Evolutionary conservation across 2,888 invertebrate species (phyloP).

Genomic region (Apodemia zela): DNA sequence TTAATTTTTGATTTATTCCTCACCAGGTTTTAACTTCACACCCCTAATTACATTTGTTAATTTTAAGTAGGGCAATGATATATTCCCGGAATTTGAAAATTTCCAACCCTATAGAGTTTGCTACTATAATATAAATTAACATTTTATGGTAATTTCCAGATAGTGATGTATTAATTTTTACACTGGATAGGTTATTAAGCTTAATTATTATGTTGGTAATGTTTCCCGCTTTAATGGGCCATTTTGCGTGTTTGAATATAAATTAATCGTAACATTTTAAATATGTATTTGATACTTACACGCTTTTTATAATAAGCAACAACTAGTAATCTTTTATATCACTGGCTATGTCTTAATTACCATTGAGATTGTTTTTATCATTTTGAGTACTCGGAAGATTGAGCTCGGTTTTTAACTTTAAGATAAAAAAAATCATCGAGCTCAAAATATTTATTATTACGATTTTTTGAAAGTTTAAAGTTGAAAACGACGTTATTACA

Average conservation of each 20-base stretch:
- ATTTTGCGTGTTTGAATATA: slow-evolving; percentile 6
- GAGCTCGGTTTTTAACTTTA: no score
- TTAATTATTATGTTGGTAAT: slow-evolving; percentile 10
- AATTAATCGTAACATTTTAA: slow-evolving; percentile 6
- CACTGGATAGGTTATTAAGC: slow-evolving; percentile 11
- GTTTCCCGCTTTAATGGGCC: not conserved
- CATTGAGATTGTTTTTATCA: no score
- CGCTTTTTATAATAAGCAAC: no score
- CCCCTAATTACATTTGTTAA: slow-evolving; percentile 15
- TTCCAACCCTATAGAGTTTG: not conserved
- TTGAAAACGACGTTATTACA: no score
- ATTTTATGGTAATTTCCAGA: slow-evolving; percentile 12
- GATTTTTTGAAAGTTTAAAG: no score
- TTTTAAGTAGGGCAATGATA: slow-evolving; percentile 11
- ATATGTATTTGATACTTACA: not conserved
- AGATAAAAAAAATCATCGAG: no score
- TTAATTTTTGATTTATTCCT: not conserved
- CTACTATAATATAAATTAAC: slow-evolving; percentile 7
- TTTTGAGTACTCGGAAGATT: no score
- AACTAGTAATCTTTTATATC: no score
- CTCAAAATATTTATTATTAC: no score
- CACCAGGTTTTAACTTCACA: not conserved
- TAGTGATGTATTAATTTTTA: slow-evolving; percentile 14
- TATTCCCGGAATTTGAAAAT: not conserved
- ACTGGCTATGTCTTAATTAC: no score